Percentiles rank a stretch among this genome's conserved stretches.
These are phyloP conservation scores for Larimichthys crocea DNA, from an alignment of 2,113 vertebrate genomes.

Conservation along the genomic window DNA sequence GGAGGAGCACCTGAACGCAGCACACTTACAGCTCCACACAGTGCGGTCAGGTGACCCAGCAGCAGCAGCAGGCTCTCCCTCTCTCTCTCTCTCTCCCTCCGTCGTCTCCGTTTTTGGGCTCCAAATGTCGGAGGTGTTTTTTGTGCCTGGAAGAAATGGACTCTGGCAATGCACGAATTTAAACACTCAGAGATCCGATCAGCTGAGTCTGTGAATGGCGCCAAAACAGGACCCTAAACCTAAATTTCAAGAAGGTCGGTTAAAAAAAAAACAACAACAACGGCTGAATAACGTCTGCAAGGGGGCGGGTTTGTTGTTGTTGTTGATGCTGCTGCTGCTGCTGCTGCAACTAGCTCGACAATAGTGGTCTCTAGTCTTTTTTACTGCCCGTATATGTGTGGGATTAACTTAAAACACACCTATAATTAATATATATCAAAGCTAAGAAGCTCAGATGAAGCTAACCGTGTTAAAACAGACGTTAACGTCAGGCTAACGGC, in stretches of 20 bases:
- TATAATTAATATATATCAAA: not conserved
- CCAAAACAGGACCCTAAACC: conserved; percentile 99
- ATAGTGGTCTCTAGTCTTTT: conserved; percentile 9
- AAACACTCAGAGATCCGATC: conserved; percentile 83
- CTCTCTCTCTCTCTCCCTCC: conserved; percentile 41
- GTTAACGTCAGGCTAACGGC: conserved; percentile 22
- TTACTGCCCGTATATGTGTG: not conserved
- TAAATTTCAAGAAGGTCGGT: conserved; percentile 95
- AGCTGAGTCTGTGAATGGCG: conserved; percentile 94
- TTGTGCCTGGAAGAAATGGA: conserved; percentile 81
- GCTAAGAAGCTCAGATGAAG: not conserved
- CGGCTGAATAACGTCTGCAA: not conserved
- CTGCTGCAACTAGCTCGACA: conserved; percentile 27
- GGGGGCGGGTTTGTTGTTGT: conserved; percentile 78
- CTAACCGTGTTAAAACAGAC: not conserved
- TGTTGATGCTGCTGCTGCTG: conserved; percentile 34
- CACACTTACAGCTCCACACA: not conserved
- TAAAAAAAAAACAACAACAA: conserved; percentile 37
- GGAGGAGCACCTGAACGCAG: conserved; percentile 27
- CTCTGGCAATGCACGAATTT: conserved; percentile 86
- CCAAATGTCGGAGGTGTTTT: conserved; percentile 74
- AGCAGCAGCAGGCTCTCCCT: conserved; percentile 45
- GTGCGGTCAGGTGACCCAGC: conserved; percentile 68
- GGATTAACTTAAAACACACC: not conserved
- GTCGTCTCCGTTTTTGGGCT: conserved; percentile 26